These are phyloP conservation scores for Ctenicera cuprea DNA, from an alignment of 2,888 invertebrate species.

Conservation along the genomic window DNA sequence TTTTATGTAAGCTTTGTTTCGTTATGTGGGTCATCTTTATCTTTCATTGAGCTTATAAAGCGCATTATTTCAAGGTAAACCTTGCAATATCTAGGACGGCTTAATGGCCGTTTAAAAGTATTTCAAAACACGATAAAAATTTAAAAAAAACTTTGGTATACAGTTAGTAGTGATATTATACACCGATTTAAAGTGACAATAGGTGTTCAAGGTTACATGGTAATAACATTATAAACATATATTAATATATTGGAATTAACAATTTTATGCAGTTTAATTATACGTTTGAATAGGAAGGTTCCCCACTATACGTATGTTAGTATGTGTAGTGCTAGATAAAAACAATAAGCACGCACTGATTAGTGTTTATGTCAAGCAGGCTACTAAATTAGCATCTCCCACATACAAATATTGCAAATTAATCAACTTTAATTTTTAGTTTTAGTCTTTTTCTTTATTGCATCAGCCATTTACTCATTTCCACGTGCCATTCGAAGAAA, in stretches of 20 bases:
- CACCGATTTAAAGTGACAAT: slow-evolving; percentile 12
- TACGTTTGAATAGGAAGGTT: background rate
- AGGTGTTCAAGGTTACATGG: slow-evolving; percentile 23
- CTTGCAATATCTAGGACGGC: slow-evolving; percentile 28
- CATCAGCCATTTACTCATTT: too few relatives aligned
- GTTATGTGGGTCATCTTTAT: slow-evolving; percentile 39
- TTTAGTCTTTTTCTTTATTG: too few relatives aligned
- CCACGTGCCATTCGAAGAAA: too few relatives aligned
- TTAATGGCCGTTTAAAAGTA: slow-evolving; percentile 24
- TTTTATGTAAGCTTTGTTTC: slow-evolving; percentile 39
- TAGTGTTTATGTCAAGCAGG: too few relatives aligned
- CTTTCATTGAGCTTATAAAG: slow-evolving; percentile 25
- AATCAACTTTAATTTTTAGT: too few relatives aligned
- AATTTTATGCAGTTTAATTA: slow-evolving; percentile 17
- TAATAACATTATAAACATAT: slow-evolving; percentile 27
- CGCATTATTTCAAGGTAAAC: slow-evolving; percentile 31
- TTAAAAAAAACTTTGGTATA: background rate
- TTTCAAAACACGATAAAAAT: slow-evolving; percentile 27
- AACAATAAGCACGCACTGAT: background rate
- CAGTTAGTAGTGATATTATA: background rate
- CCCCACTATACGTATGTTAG: slow-evolving; percentile 13
- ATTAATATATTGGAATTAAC: slow-evolving; percentile 19
- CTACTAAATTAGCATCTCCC: too few relatives aligned
- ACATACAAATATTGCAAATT: too few relatives aligned
- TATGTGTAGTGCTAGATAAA: slow-evolving; percentile 7